Conservation (phyloP, 2,113 vertebrate species). For the Rhea pennata region DNA sequence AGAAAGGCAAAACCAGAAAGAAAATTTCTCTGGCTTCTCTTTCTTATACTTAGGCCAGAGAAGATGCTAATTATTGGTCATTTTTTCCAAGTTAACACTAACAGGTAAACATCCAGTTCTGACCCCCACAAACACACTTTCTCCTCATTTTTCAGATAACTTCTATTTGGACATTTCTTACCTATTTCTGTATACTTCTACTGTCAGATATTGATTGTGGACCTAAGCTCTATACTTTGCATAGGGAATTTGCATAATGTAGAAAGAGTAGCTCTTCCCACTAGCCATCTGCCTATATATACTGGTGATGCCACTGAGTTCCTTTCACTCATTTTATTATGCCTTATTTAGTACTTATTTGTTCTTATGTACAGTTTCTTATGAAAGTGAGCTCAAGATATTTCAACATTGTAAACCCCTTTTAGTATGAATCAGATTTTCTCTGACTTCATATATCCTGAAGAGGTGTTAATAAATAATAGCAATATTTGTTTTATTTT, state of each 20-base stretch:
- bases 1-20: background rate
- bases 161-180: background rate
- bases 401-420: background rate
- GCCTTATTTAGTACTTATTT: background rate
- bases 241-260: background rate
- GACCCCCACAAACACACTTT: background rate
- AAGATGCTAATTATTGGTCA: background rate
- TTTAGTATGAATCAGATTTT: background rate
- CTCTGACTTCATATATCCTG: background rate
- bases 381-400: background rate
- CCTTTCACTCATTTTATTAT: background rate
- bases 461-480: background rate
- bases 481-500: background rate
- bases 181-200: background rate
- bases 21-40: background rate
- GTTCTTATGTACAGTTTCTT: background rate
- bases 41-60: background rate
- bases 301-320: background rate
- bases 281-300: background rate
- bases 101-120: background rate
- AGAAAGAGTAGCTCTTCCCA: background rate
- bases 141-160: background rate
- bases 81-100: background rate
- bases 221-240: background rate
- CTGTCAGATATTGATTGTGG: background rate